Percentiles rank a stretch among this genome's conserved stretches.
phyloP scores from a whole-genome alignment of 2,113 vertebrate genomes.

The Lutjanus erythropterus region DNA sequence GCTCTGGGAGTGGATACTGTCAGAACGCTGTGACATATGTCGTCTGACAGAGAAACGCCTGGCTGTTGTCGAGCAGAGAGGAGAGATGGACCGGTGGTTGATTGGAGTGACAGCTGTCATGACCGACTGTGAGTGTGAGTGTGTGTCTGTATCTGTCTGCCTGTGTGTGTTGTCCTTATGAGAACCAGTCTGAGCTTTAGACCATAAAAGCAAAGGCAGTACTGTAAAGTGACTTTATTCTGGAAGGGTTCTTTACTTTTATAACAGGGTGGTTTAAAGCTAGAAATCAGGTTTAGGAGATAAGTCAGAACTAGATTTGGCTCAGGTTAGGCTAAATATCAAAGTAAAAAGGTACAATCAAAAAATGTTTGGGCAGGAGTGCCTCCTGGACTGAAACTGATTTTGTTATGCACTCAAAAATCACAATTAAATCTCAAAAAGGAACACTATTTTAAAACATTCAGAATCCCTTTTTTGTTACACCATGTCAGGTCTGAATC shows the following conservation, averaged over 20 bases:
- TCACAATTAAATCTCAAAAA: too few species aligned
- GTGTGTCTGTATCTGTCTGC: conserved; percentile 24
- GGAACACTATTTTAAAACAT: too few species aligned
- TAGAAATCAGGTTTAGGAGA: not conserved
- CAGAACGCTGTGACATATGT: conserved; percentile 78
- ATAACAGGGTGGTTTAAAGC: conserved; percentile 3
- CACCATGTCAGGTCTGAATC: too few species aligned
- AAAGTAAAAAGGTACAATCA: too few species aligned
- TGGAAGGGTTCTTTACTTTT: not conserved
- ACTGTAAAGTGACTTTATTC: conserved; percentile 19
- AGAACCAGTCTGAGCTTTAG: conserved; percentile 22
- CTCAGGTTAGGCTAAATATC: not conserved
- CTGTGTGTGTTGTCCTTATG: conserved; percentile 33
- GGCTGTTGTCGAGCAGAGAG: conserved; percentile 61
- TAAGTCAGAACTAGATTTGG: not conserved
- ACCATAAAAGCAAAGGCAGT: not conserved
- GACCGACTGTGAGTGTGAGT: not conserved
- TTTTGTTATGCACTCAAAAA: too few species aligned
- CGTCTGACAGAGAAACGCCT: conserved; percentile 80
- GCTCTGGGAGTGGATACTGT: conserved; percentile 81
- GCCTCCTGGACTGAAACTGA: too few species aligned
- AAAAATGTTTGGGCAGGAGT: too few species aligned
- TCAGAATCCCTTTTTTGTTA: too few species aligned
- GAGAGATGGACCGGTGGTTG: conserved; percentile 71
- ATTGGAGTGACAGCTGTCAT: conserved; percentile 85